Evolutionary conservation across 2,888 invertebrate genomes (phyloP), one percentile per base, ranked within the genome.

Genomic region (Drosophila engyochracea): DNA sequence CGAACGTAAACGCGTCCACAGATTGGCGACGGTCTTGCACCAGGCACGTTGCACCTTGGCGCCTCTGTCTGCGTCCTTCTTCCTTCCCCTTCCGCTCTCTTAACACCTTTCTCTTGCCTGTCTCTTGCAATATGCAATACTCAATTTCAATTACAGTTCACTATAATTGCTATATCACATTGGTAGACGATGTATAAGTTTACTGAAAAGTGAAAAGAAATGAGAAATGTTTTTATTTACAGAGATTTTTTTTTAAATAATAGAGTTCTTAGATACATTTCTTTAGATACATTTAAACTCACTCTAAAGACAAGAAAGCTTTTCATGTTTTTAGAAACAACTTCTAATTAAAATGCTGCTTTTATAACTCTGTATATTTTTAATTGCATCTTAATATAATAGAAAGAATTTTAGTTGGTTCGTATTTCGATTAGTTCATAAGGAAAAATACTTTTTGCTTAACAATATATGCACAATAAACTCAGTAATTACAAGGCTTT

Each of bases 1-100:
- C 93, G 93, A 91, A 85, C 92, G 91, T 73, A 93, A 82, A 70
- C 92, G 91, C 76, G 93, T 91, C 93, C 93, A 93, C 93, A 93
- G 92, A 92, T 93, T 93, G 92, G 90, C 90, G 86, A 92, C 74
- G 85, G 77, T 92, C 79, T 85, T 85, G 79, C 88, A 84, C 76
- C 71, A 69, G 79, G 90, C 61, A 57, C 57, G 28, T 81, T 70
- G 64, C 79, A 81, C 78, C 82, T 82, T 79, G 82, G 79, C 79
- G 79, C 79, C 82, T 57, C 51, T 57, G 51, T 59, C 31, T 62
- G 25, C 63, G 31, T 35, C 65, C 66, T n/a, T 49, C 53, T 28
- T 16, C 16, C 22, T 12, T 7, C 55, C n/a, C 5, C n/a, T 28
- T 14, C 19, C 19, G 19, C n/a, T 28, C 44, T 9, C 22, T 16